A percentile compares a stretch with the other conserved stretches of the same genome.
These are phyloP conservation scores for Eristalinus sepulchralis DNA, from an alignment of 2,888 invertebrate genomes.

Conservation along the genomic window DNA sequence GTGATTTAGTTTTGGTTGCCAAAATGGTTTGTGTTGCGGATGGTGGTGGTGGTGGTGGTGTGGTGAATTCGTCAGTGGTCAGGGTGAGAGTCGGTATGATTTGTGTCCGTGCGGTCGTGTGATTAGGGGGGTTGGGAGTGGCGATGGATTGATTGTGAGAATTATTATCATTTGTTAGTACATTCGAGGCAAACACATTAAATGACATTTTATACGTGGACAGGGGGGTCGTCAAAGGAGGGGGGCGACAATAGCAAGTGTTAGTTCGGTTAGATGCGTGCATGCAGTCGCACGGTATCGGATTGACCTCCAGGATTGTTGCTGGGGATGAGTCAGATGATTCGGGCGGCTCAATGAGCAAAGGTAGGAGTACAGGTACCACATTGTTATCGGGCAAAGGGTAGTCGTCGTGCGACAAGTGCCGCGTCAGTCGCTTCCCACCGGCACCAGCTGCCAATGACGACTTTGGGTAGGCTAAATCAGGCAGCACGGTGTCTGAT, in stretches of 20 bases:
- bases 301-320: constrained; percentile 2
- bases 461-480: background rate
- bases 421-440: constrained; percentile 52
- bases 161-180: constrained; percentile 66
- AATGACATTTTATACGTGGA: constrained; percentile 67
- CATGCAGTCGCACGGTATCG: constrained; percentile 47
- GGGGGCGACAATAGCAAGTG: constrained; percentile 38
- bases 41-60: background rate
- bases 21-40: constrained; percentile 19
- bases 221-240: constrained; percentile 51
- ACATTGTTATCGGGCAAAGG: constrained; percentile 16
- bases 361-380: constrained; percentile 24
- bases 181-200: constrained; percentile 67
- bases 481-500: constrained; percentile 28
- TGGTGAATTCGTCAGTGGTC: constrained; percentile 38
- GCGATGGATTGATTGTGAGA: constrained; percentile 57
- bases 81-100: background rate
- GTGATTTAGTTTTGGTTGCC: constrained; percentile 66
- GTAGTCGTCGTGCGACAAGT: constrained; percentile 59
- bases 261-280: constrained; percentile 47
- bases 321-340: constrained; percentile 60
- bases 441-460: background rate
- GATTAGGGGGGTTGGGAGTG: constrained; percentile 57
- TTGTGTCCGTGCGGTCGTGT: constrained; percentile 49
- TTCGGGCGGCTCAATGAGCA: constrained; percentile 50